Percentiles rank a stretch among this genome's conserved stretches.
Evolutionary conservation across 2,797 vertebrate genomes (phyloP).

Genomic region (Chloroceryle amazona): DNA sequence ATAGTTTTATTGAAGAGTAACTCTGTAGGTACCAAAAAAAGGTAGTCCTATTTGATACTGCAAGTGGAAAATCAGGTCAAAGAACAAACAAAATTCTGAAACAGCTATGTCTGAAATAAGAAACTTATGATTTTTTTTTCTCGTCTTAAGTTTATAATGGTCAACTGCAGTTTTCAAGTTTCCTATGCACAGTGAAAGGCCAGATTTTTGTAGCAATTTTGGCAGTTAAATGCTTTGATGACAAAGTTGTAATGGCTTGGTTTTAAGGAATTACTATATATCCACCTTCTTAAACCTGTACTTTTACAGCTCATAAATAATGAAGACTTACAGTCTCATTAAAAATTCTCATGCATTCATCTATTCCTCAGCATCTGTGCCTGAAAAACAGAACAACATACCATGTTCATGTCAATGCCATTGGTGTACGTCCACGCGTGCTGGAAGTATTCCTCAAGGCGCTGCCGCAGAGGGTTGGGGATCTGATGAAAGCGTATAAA

Average conservation of each 20-base stretch:
- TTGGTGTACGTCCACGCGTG: conserved; percentile 99
- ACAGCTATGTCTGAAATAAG: neutral
- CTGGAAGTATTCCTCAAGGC: conserved; percentile 98
- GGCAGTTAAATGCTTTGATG: neutral
- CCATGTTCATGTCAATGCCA: conserved; percentile 99
- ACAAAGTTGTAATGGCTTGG: neutral
- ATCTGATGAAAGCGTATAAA: conserved; percentile 99
- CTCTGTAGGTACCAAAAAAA: neutral
- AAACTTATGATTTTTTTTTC: neutral
- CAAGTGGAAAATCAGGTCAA: neutral
- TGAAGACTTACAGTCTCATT: neutral
- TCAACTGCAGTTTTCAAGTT: neutral
- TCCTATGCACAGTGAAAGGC: neutral
- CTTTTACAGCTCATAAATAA: neutral
- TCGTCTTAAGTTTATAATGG: neutral
- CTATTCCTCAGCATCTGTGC: neutral
- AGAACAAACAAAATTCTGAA: neutral
- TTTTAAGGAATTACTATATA: neutral
- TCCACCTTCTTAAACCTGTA: neutral
- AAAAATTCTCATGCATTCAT: neutral
- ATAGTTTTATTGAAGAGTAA: neutral
- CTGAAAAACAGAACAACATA: conserved; percentile 81
- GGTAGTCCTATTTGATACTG: neutral
- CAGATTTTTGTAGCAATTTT: neutral
- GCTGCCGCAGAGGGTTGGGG: conserved; percentile 95